These are phyloP conservation scores for Noctua janthina DNA, from an alignment of 2,888 invertebrate species.

Conservation along the genomic window DNA sequence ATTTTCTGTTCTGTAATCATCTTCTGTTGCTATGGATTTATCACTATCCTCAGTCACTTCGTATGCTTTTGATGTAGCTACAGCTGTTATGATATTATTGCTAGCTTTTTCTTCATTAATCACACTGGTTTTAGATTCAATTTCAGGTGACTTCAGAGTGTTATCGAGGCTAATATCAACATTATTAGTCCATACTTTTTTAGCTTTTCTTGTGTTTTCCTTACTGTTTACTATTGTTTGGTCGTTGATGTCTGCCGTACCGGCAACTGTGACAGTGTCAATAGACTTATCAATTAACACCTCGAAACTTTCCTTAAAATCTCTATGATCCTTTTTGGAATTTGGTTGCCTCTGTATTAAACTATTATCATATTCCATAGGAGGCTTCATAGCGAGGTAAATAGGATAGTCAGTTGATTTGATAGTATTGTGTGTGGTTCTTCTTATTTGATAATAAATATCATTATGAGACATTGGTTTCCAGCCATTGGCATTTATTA, in stretches of 20 bases:
- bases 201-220: slow-evolving; percentile 45
- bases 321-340: not conserved
- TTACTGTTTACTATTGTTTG: not conserved
- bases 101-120: not conserved
- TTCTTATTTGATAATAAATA: slow-evolving; percentile 57
- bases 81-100: not conserved
- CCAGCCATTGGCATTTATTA: slow-evolving; percentile 64
- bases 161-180: not conserved
- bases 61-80: slow-evolving; percentile 61
- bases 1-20: slow-evolving; percentile 34
- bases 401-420: slow-evolving; percentile 30
- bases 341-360: slow-evolving; percentile 17
- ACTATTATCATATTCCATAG: not conserved
- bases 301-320: slow-evolving; percentile 9
- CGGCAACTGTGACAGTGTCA: not conserved
- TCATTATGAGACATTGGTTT: slow-evolving; percentile 66
- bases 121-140: not conserved
- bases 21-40: slow-evolving; percentile 38
- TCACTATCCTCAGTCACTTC: slow-evolving; percentile 73
- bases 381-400: slow-evolving; percentile 8
- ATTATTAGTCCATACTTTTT: slow-evolving; percentile 24
- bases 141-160: not conserved
- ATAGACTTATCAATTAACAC: not conserved
- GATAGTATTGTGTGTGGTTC: not conserved
- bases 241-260: not conserved